These are phyloP conservation scores for Hyposoter didymator DNA, from an alignment of 2,888 invertebrate species.

Conservation along the genomic window DNA sequence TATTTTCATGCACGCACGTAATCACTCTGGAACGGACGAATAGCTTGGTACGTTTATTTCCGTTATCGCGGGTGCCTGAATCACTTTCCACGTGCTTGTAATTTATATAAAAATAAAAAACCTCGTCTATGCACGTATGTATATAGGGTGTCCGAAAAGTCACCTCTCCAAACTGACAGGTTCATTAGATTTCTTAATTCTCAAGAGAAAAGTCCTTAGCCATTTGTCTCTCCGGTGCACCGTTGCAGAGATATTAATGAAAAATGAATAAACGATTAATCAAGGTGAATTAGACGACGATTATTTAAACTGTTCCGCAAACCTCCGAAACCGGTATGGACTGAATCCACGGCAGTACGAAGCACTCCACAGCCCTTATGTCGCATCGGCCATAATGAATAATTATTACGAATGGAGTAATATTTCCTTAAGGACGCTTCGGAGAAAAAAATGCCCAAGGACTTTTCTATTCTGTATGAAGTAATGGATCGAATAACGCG, in stretches of 20 bases:
- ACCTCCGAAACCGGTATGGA: neutral
- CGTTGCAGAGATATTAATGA: neutral
- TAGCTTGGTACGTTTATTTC: slow-evolving; percentile 52
- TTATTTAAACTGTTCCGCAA: neutral
- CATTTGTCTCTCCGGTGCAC: neutral
- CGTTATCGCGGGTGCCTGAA: slow-evolving; percentile 55
- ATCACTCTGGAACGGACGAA: slow-evolving; percentile 31
- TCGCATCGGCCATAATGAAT: neutral
- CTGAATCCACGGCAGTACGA: neutral
- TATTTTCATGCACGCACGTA: slow-evolving; percentile 32
- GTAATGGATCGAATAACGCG: neutral
- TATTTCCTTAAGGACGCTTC: neutral
- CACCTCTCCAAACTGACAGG: neutral
- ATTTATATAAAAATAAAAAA: slow-evolving; percentile 57
- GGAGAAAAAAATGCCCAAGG: neutral
- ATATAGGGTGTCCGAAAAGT: slow-evolving; percentile 15
- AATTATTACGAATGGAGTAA: neutral
- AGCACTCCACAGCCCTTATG: neutral
- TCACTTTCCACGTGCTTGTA: slow-evolving; percentile 59
- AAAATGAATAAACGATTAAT: neutral
- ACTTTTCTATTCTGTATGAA: neutral
- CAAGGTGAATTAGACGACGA: neutral
- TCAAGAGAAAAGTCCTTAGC: neutral
- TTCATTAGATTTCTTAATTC: neutral
- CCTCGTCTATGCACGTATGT: neutral